These are phyloP conservation scores for Erynnis tages DNA, from an alignment of 2,888 invertebrate species.

Conservation along the genomic window DNA sequence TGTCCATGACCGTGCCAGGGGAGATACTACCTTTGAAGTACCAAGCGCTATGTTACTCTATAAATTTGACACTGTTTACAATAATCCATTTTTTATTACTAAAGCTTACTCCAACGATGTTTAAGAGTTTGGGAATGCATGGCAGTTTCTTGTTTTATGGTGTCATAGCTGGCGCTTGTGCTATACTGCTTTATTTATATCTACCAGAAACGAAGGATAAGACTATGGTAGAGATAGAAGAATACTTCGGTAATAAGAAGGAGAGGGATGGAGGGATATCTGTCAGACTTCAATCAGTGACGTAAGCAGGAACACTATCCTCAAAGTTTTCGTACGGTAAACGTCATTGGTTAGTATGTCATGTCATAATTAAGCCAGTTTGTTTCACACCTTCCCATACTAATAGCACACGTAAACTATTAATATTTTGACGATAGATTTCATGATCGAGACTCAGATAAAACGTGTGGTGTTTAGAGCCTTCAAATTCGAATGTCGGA, in stretches of 20 bases:
- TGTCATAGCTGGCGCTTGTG: conserved; percentile 33
- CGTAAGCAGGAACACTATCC: too few relatives aligned
- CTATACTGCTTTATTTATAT: conserved; percentile 34
- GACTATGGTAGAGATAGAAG: background rate
- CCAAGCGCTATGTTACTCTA: conserved; percentile 50
- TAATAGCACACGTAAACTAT: too few relatives aligned
- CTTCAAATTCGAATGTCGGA: too few relatives aligned
- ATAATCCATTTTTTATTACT: conserved; percentile 46
- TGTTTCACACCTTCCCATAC: too few relatives aligned
- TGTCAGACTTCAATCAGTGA: too few relatives aligned
- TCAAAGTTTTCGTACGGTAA: too few relatives aligned
- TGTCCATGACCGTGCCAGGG: conserved; percentile 38
- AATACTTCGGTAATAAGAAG: background rate
- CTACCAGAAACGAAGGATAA: conserved; percentile 38
- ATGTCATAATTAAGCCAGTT: too few relatives aligned
- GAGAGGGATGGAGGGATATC: too few relatives aligned
- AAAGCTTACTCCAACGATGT: conserved; percentile 51
- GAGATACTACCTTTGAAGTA: conserved; percentile 52
- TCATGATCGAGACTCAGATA: too few relatives aligned
- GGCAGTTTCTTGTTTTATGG: conserved; percentile 49
- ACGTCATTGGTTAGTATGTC: too few relatives aligned
- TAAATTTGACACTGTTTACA: conserved; percentile 47
- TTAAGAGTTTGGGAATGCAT: conserved; percentile 44
- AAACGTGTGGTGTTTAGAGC: too few relatives aligned
- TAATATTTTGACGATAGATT: too few relatives aligned